Percentiles rank a stretch among this genome's conserved stretches.
Evolutionary conservation across 1,140 invertebrate species (phyloP).

Genomic region (Calliopsis andreniformis): DNA sequence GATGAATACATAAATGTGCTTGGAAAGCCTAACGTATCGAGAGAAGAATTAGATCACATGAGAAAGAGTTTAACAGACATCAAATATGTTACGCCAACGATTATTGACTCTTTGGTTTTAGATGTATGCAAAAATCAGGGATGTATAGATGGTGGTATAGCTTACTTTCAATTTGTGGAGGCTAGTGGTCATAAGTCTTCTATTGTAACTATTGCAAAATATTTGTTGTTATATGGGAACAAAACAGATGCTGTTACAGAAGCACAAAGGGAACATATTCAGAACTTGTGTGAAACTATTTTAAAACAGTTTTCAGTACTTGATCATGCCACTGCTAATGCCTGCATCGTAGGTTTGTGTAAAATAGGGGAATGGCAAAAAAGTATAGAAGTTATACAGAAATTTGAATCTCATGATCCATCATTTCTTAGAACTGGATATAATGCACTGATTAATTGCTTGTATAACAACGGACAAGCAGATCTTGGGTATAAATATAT

Average conservation of each 20-base stretch:
- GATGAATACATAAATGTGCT: neutral
- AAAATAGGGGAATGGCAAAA: slow-evolving; percentile 85
- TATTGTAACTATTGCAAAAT: slow-evolving; percentile 81
- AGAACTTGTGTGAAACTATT: slow-evolving; percentile 81
- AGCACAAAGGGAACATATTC: slow-evolving; percentile 82
- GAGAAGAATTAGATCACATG: slow-evolving; percentile 52
- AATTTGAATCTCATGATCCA: slow-evolving; percentile 78
- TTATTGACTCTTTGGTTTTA: slow-evolving; percentile 83
- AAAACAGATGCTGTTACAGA: slow-evolving; percentile 70
- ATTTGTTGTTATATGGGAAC: slow-evolving; percentile 82
- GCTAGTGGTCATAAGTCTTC: slow-evolving; percentile 79
- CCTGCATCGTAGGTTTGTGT: slow-evolving; percentile 83
- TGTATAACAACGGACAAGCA: slow-evolving; percentile 83
- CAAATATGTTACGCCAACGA: slow-evolving; percentile 65
- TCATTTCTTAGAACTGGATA: slow-evolving; percentile 64
- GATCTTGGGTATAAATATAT: slow-evolving; percentile 82
- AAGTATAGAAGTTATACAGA: slow-evolving; percentile 83
- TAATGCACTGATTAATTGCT: slow-evolving; percentile 79
- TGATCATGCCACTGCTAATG: slow-evolving; percentile 83
- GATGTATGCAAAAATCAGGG: slow-evolving; percentile 76
- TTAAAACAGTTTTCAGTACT: slow-evolving; percentile 82
- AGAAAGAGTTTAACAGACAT: slow-evolving; percentile 35
- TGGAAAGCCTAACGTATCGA: neutral
- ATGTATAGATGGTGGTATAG: slow-evolving; percentile 80
- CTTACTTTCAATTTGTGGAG: slow-evolving; percentile 83